phyloP scores from a whole-genome alignment of 2,888 invertebrate genomes.

The Tenodera sinensis region DNA sequence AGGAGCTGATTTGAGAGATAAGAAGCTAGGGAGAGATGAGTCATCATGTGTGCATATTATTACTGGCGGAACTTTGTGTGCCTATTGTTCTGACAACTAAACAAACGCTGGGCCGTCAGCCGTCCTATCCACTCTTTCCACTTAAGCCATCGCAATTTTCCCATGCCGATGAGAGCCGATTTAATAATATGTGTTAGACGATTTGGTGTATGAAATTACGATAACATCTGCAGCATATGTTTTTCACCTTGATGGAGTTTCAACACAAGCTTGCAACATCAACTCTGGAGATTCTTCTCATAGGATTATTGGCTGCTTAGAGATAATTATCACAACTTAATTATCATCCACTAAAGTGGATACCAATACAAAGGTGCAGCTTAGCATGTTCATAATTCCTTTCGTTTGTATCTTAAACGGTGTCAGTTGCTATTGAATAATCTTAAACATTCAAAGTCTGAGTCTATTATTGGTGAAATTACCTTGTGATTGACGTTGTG shows the following conservation, averaged over 20 bases:
- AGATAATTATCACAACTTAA: too few species aligned
- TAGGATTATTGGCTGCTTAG: neutral
- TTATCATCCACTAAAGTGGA: too few species aligned
- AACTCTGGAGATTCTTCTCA: neutral
- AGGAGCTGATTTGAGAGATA: neutral
- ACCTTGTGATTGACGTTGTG: too few species aligned
- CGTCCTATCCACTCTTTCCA: too few species aligned
- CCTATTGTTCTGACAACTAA: neutral
- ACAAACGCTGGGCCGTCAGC: neutral
- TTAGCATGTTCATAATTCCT: too few species aligned
- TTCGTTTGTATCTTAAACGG: too few species aligned
- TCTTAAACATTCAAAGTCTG: too few species aligned
- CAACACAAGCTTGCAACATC: neutral
- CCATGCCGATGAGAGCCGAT: neutral
- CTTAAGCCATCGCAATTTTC: neutral
- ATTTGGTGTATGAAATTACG: neutral
- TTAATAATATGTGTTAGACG: neutral
- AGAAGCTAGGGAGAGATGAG: neutral
- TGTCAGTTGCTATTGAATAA: too few species aligned
- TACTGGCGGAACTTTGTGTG: neutral
- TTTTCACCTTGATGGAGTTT: neutral
- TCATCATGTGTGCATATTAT: neutral
- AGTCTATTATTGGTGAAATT: too few species aligned
- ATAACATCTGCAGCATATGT: neutral
- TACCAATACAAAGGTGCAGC: too few species aligned